A percentile compares a stretch with the other conserved stretches of the same genome.
Conservation (phyloP, 1,140 invertebrate genomes). For the Nebria ingens region DNA sequence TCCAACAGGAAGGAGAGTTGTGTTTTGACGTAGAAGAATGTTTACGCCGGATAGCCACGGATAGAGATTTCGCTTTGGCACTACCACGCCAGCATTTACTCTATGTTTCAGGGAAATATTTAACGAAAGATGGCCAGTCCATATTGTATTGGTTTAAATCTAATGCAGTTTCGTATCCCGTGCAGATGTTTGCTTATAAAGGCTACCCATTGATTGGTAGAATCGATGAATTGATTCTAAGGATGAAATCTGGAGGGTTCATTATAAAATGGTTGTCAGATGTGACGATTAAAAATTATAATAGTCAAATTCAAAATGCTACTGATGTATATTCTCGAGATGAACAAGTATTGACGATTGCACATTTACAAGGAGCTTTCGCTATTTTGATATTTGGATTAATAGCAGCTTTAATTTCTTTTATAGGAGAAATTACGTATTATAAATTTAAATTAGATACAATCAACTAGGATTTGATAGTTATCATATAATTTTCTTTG, state of each 20-base stretch:
- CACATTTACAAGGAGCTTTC: background rate
- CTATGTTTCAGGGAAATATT: constrained; percentile 17
- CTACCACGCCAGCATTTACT: constrained; percentile 14
- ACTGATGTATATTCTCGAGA: background rate
- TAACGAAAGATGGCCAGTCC: constrained; percentile 10
- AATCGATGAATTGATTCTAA: constrained; percentile 16
- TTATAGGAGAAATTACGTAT: background rate
- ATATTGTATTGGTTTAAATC: constrained; percentile 19
- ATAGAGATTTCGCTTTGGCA: constrained; percentile 12
- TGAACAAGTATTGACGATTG: background rate
- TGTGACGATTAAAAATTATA: background rate
- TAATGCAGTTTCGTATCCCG: constrained; percentile 16
- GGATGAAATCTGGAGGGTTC: constrained; percentile 15
- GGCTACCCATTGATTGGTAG: constrained; percentile 18
- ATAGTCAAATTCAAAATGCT: background rate
- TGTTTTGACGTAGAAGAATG: constrained; percentile 15
- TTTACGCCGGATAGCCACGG: constrained; percentile 14
- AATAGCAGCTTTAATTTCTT: background rate
- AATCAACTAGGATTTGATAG: no score
- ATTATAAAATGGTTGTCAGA: constrained; percentile 16
- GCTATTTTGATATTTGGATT: background rate
- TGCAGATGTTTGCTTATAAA: constrained; percentile 19
- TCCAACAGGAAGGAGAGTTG: constrained; percentile 3
- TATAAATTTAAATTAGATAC: no score
- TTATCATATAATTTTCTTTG: no score